These are phyloP conservation scores for Aptenodytes patagonicus DNA, from an alignment of 2,113 vertebrate genomes.

Conservation along the genomic window DNA sequence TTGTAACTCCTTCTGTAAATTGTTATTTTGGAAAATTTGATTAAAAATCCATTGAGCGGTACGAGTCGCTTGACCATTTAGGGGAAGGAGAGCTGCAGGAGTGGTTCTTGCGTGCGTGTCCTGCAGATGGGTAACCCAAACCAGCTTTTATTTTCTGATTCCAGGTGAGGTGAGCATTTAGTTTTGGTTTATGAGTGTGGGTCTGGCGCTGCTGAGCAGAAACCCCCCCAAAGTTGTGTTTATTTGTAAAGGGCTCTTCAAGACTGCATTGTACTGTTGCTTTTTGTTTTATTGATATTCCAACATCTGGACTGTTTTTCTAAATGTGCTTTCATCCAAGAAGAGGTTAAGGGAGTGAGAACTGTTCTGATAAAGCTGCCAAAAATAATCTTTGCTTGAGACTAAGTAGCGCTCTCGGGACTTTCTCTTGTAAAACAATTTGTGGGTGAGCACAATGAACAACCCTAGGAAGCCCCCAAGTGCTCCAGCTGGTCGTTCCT, in stretches of 20 bases:
- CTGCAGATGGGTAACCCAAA: neutral
- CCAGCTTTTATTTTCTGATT: neutral
- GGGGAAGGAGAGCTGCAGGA: neutral
- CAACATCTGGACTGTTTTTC: neutral
- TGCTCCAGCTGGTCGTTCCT: neutral
- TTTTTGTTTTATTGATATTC: neutral
- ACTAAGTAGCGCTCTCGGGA: accelerated
- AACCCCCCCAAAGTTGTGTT: neutral
- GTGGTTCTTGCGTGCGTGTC: neutral
- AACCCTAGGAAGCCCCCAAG: neutral
- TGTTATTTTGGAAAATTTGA: neutral
- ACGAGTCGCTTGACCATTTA: neutral
- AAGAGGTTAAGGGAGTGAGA: neutral
- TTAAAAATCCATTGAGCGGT: neutral
- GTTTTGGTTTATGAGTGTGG: neutral
- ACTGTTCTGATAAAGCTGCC: slow-evolving; percentile 17
- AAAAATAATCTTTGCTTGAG: slow-evolving; percentile 21
- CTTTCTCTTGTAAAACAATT: neutral
- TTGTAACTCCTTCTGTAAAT: neutral
- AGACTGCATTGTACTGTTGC: neutral
- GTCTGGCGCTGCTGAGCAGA: neutral
- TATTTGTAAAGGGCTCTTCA: neutral
- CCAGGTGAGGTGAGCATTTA: neutral
- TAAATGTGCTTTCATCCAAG: neutral
- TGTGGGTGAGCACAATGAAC: neutral